phyloP scores from a whole-genome alignment of 2,888 invertebrate species.

The Thysanoteuthis rhombus region DNA sequence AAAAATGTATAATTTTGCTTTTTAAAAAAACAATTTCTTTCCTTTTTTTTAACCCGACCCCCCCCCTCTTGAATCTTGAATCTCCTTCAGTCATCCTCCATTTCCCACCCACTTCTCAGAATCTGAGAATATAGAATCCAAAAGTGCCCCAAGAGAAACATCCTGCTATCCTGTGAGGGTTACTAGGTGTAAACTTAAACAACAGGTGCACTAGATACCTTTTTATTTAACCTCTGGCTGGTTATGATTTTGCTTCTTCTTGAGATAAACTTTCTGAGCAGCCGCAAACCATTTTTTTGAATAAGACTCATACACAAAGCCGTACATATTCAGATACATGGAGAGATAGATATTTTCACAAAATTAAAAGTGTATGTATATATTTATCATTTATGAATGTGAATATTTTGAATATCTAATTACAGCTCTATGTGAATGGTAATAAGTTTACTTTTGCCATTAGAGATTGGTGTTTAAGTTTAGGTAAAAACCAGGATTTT shows the following conservation, averaged over 20 bases:
- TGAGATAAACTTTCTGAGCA: background rate
- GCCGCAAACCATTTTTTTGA: background rate
- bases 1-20: no score
- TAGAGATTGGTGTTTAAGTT: no score
- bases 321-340: background rate
- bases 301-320: background rate
- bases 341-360: no score
- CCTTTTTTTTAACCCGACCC: no score
- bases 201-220: slow-evolving; percentile 1
- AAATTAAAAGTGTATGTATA: no score
- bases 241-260: background rate
- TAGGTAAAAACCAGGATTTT: no score
- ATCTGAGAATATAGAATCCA: background rate
- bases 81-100: background rate
- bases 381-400: no score
- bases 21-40: no score
- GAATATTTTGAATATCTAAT: no score
- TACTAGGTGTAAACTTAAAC: background rate
- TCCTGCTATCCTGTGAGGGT: background rate
- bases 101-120: background rate
- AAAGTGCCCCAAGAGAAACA: background rate
- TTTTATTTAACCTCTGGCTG: background rate
- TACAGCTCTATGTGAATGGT: no score
- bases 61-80: no score
- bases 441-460: no score